Evolutionary conservation across 1,140 invertebrate genomes (phyloP), one percentile per base, ranked within the genome.

Genomic region (Planococcus citri): DNA sequence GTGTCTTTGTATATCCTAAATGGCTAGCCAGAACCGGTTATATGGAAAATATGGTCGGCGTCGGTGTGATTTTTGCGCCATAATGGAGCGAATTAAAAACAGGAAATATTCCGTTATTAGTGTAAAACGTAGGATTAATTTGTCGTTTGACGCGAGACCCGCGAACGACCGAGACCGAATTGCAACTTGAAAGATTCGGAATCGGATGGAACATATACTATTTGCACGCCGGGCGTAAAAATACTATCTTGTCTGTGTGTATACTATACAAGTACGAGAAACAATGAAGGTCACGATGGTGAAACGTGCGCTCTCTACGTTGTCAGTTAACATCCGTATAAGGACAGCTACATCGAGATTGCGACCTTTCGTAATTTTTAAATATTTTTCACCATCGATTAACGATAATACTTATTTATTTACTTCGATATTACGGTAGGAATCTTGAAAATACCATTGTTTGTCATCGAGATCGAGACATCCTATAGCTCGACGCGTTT

Each of bases 261-360:
- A n/a, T n/a, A n/a, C n/a, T n/a, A n/a, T n/a, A n/a, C n/a, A n/a
- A n/a, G 6, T 51, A 20, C n/a, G n/a, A 51, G 41, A n/a, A 51
- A 51, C 41, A 51, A 51, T 51, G 41, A 51, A 51, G 41, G 41
- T 51, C 41, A 51, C 41, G 41, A 51, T 51, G 41, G 41, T 51
- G 41, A 51, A 51, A 51, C 41, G 41, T 51, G 41, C 41, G 17
- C 41, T 20, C 12, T 37, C 14, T 20, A 3, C 41, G 41, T 9
- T 51, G 41, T 51, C 41, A 17, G 41, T 51, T 51, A 51, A 51
- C 41, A 51, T 51, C 41, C 41, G 41, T 51, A 51, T 51, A 51
- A 51, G 41, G 41, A 51, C 41, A 51, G 17, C 41, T 20, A 17
- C 41, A 51, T 51, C 29, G 29, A 33, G 3, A 51, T 51, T 14